phyloP scores from a whole-genome alignment of 2,113 vertebrate species.

The Austrofundulus limnaeus region DNA sequence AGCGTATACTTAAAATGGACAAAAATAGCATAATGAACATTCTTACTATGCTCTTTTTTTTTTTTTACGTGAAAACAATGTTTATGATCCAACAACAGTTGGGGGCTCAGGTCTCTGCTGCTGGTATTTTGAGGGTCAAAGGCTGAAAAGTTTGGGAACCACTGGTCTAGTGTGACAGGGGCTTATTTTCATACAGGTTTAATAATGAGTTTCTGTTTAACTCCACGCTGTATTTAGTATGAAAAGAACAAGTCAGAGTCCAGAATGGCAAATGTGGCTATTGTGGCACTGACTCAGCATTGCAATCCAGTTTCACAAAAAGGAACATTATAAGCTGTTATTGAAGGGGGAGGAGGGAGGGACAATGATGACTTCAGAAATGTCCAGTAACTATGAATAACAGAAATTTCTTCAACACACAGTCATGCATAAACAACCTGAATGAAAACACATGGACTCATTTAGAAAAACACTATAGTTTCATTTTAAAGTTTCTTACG shows the following conservation, averaged over 20 bases:
- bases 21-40: too few relatives aligned
- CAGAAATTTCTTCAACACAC: constrained; percentile 2
- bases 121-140: too few relatives aligned
- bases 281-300: constrained; percentile 33
- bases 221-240: neutral
- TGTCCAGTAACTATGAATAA: constrained; percentile 39
- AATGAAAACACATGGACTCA: constrained; percentile 4
- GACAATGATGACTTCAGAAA: constrained; percentile 25
- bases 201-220: neutral
- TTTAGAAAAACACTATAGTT: too few relatives aligned
- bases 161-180: too few relatives aligned
- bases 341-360: neutral
- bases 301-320: constrained; percentile 27
- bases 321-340: constrained; percentile 8
- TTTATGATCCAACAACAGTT: too few relatives aligned
- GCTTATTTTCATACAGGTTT: neutral
- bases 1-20: too few relatives aligned
- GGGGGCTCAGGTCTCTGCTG: too few relatives aligned
- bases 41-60: too few relatives aligned
- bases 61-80: too few relatives aligned
- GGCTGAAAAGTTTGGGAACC: too few relatives aligned
- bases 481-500: too few relatives aligned
- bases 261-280: constrained; percentile 14
- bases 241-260: constrained; percentile 8
- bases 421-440: constrained; percentile 2